Evolutionary conservation across 2,888 invertebrate genomes (phyloP).

Genomic region (Limnephilus auricula): DNA sequence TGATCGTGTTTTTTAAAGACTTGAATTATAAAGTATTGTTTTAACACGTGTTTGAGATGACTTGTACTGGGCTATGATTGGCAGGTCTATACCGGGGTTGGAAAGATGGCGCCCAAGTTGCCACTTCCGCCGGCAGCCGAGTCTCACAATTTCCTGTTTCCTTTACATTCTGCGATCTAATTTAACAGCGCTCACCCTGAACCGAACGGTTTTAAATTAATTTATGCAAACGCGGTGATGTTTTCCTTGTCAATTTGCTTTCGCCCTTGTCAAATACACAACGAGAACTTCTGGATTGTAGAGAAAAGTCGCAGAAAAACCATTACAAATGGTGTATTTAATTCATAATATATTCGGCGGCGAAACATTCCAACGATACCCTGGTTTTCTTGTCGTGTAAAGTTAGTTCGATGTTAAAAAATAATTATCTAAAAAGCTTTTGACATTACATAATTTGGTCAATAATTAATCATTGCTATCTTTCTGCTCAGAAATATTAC

Average conservation of each 20-base stretch:
- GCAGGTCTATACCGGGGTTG: background rate
- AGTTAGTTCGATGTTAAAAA: background rate
- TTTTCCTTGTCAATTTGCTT: conserved; percentile 4
- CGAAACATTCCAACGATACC: background rate
- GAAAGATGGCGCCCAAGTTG: conserved; percentile 32
- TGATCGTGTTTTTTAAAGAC: background rate
- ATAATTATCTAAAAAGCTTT: background rate
- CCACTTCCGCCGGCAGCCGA: conserved; percentile 26
- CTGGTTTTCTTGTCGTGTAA: background rate
- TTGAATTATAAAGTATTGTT: background rate
- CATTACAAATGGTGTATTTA: background rate
- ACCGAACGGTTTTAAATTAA: conserved; percentile 33
- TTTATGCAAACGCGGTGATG: conserved; percentile 2
- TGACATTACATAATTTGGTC: background rate
- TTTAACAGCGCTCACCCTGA: conserved; percentile 21
- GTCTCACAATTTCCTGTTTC: conserved; percentile 50
- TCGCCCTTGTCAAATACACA: background rate
- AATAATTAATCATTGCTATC: background rate
- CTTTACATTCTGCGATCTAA: conserved; percentile 42
- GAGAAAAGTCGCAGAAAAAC: background rate
- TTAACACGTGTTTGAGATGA: background rate
- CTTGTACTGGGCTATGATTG: background rate
- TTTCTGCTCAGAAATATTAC: background rate
- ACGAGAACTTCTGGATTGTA: background rate
- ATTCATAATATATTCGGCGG: background rate